A percentile compares a stretch with the other conserved stretches of the same genome.
phyloP scores from a whole-genome alignment of 2,888 invertebrate species.

The Oligia latruncula region DNA sequence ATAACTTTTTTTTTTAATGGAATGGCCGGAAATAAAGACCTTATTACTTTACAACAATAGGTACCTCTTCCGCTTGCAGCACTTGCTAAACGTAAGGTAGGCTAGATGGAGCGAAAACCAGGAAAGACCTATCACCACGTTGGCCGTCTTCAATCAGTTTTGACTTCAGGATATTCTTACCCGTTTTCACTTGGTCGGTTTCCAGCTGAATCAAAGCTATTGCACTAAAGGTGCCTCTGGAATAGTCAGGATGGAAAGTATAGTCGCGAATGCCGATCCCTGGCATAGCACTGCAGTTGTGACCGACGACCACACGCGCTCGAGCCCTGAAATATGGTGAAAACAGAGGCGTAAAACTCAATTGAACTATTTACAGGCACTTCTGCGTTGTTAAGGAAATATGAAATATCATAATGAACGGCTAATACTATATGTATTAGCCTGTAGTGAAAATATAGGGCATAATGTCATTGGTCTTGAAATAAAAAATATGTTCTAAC shows the following conservation, averaged over 20 bases:
- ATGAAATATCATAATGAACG: background rate
- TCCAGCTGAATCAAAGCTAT: constrained; percentile 73
- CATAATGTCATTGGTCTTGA: background rate
- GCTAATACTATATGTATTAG: background rate
- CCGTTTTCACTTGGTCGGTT: constrained; percentile 36
- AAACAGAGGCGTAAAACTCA: background rate
- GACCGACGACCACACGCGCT: constrained; percentile 70
- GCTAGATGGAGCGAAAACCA: background rate
- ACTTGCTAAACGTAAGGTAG: background rate
- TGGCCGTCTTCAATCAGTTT: background rate
- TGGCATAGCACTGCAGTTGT: constrained; percentile 64
- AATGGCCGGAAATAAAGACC: background rate
- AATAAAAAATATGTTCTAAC: background rate
- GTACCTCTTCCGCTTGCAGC: background rate
- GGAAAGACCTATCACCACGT: background rate
- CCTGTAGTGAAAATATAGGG: background rate
- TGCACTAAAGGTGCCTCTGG: constrained; percentile 63
- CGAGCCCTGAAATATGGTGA: constrained; percentile 54
- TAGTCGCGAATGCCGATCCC: constrained; percentile 69
- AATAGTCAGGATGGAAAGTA: constrained; percentile 72
- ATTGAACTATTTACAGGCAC: background rate
- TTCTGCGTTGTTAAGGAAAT: background rate
- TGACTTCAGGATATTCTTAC: constrained; percentile 30
- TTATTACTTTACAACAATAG: background rate
- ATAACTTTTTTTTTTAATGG: too few relatives aligned